These are phyloP conservation scores for Oreochromis spilurus DNA, from an alignment of 2,113 vertebrate species.

Conservation along the genomic window DNA sequence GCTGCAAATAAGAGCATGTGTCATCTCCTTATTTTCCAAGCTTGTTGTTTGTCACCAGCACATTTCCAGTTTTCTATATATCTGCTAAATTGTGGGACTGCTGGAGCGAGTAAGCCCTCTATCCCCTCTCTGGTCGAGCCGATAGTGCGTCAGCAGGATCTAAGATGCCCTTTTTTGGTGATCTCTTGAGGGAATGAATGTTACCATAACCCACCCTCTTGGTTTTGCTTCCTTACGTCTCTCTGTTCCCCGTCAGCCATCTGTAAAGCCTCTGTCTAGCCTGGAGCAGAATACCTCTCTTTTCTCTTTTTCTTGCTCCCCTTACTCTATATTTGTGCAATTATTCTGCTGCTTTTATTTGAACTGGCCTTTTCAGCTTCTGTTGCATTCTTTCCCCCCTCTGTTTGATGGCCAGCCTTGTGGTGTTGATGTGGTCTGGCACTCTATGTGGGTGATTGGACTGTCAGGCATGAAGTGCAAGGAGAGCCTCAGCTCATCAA, in stretches of 20 bases:
- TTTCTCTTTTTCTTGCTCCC: background rate
- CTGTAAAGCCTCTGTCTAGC: background rate
- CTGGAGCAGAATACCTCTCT: background rate
- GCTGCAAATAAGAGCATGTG: background rate
- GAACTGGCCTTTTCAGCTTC: slow-evolving; percentile 26
- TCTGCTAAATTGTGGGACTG: slow-evolving; percentile 19
- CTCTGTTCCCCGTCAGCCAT: slow-evolving; percentile 11
- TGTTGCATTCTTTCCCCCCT: background rate
- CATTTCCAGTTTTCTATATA: slow-evolving; percentile 8
- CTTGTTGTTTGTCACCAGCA: slow-evolving; percentile 11
- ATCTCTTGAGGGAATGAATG: slow-evolving; percentile 56
- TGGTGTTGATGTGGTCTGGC: slow-evolving; percentile 54
- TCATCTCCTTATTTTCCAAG: slow-evolving; percentile 21
- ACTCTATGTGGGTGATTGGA: slow-evolving; percentile 51
- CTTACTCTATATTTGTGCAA: slow-evolving; percentile 3
- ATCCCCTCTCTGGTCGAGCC: slow-evolving; percentile 24
- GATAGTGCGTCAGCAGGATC: slow-evolving; percentile 57
- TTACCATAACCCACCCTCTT: slow-evolving; percentile 49
- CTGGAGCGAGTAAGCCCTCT: slow-evolving; percentile 22
- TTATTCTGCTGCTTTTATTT: slow-evolving; percentile 32
- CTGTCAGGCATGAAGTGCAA: slow-evolving; percentile 51
- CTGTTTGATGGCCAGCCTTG: slow-evolving; percentile 3
- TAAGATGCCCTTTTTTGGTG: slow-evolving; percentile 73
- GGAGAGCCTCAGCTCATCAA: slow-evolving; percentile 53
- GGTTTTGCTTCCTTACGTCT: background rate